Percentiles rank a stretch among this genome's conserved stretches.
Conservation (phyloP, 1,140 invertebrate genomes). For the Scylla paramamosain region DNA sequence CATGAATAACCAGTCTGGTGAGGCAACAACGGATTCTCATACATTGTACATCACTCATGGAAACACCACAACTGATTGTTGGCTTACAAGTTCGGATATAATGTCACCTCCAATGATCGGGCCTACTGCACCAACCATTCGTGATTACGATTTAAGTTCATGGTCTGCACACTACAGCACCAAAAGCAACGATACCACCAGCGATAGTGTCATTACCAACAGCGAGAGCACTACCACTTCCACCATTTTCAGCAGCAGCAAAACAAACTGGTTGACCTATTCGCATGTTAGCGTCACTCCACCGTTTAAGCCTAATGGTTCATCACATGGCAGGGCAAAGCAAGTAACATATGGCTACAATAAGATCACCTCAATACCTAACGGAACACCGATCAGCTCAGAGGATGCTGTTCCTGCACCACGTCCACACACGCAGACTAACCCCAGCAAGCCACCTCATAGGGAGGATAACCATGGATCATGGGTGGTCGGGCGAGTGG, state of each 20-base stretch:
- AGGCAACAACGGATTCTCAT: neutral
- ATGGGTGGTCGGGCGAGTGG: conserved; percentile 18
- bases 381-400: neutral
- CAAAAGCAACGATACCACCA: neutral
- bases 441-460: neutral
- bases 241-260: neutral
- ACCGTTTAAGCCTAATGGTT: neutral
- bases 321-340: neutral
- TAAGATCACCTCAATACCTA: neutral
- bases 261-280: neutral
- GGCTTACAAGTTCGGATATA: too few relatives aligned
- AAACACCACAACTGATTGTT: too few relatives aligned
- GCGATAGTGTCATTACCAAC: neutral
- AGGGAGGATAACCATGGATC: neutral
- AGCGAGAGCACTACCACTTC: neutral
- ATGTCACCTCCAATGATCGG: too few relatives aligned
- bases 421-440: neutral
- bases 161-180: neutral
- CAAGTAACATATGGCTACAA: neutral
- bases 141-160: too few relatives aligned
- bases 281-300: neutral
- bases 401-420: neutral
- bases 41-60: neutral
- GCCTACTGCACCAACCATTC: too few relatives aligned
- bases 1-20: neutral